phyloP scores from a whole-genome alignment of 2,797 vertebrate genomes.

The Falco columbarius region DNA sequence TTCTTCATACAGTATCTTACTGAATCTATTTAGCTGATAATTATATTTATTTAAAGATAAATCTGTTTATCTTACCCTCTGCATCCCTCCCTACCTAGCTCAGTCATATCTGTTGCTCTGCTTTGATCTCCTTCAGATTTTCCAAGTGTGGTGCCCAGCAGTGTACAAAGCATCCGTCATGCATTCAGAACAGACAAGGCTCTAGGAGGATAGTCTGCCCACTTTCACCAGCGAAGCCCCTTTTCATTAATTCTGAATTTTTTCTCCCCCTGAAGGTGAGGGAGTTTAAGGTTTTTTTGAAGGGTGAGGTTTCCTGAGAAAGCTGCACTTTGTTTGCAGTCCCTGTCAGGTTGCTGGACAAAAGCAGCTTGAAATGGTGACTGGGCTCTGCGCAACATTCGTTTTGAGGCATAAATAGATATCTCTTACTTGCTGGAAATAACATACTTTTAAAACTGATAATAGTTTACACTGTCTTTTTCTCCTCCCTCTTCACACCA shows the following conservation, averaged over 20 bases:
- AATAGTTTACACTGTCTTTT: not conserved
- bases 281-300: not conserved
- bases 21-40: not conserved
- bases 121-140: not conserved
- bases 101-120: not conserved
- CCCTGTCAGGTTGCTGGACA: not conserved
- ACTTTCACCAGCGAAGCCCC: not conserved
- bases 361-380: not conserved
- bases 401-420: not conserved
- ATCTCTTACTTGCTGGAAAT: not conserved
- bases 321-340: not conserved
- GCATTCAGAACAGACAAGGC: not conserved
- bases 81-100: not conserved
- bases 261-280: not conserved
- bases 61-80: not conserved
- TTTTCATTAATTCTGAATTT: not conserved
- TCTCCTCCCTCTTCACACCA: not conserved
- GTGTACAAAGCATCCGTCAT: not conserved
- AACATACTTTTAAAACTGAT: not conserved
- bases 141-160: not conserved
- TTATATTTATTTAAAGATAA: not conserved
- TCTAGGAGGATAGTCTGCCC: not conserved
- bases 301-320: not conserved
- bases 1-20: not conserved
- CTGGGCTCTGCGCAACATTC: not conserved